Percentiles rank a stretch among this genome's conserved stretches.
Evolutionary conservation across 2,888 invertebrate species (phyloP).

Genomic region (Rhagonycha fulva): DNA sequence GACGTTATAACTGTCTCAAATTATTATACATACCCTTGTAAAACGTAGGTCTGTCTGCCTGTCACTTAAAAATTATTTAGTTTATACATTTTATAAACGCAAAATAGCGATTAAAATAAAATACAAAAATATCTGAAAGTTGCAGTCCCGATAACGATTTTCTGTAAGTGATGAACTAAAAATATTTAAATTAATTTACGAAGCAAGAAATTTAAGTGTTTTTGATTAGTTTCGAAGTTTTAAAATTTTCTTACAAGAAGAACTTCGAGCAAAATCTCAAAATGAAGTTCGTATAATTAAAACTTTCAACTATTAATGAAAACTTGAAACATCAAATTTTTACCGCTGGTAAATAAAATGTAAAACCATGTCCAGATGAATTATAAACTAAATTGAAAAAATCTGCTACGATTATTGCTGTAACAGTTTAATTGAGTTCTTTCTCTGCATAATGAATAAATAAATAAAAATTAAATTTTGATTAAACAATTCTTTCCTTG

Average conservation of each 20-base stretch:
- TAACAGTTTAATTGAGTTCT: background rate
- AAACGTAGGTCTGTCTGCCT: too few species aligned
- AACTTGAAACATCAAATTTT: background rate
- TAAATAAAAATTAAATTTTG: background rate
- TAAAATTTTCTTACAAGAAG: background rate
- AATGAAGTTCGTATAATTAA: background rate
- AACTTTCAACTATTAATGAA: background rate
- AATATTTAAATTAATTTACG: background rate
- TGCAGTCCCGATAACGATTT: background rate
- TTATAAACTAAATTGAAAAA: background rate
- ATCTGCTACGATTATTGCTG: background rate
- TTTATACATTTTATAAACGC: too few species aligned
- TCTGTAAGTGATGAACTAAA: background rate
- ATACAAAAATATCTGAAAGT: background rate
- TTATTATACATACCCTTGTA: too few species aligned
- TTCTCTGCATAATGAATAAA: background rate
- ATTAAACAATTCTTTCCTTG: background rate
- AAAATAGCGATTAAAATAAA: too few species aligned
- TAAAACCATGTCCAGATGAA: background rate
- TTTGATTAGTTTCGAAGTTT: background rate
- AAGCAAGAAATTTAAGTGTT: background rate
- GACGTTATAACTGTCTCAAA: too few species aligned
- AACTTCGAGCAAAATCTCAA: background rate
- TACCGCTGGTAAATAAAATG: background rate
- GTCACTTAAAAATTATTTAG: too few species aligned